Evolutionary conservation across 2,797 vertebrate species (phyloP).

Genomic region (Spinus olivaceus): DNA sequence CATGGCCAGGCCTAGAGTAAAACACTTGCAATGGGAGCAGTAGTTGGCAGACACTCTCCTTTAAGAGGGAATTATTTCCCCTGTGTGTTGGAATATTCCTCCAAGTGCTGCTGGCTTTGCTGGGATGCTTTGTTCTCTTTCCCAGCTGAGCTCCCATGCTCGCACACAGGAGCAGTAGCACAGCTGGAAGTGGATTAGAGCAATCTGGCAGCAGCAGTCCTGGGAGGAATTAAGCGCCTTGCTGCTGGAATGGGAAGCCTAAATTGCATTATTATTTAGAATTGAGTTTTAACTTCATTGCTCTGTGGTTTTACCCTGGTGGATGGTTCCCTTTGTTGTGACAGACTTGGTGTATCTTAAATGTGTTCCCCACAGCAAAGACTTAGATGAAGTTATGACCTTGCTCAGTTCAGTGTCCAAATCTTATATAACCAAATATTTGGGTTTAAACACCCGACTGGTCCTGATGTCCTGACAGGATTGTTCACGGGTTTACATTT

Average conservation of each 20-base stretch:
- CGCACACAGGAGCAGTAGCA: conserved; percentile 21
- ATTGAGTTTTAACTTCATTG: conserved; percentile 32
- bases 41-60: conserved; percentile 14
- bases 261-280: conserved; percentile 52
- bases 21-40: not conserved
- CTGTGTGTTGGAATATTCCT: conserved; percentile 56
- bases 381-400: not conserved
- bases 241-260: conserved; percentile 34
- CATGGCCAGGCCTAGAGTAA: not conserved
- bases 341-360: not conserved
- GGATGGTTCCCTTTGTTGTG: not conserved
- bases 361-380: not conserved
- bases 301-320: not conserved
- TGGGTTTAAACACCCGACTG: not conserved
- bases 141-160: conserved; percentile 43
- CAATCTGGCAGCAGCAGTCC: conserved; percentile 49
- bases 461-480: not conserved
- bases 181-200: conserved; percentile 63
- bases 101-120: conserved; percentile 57
- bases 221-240: conserved; percentile 50
- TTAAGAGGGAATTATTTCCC: conserved; percentile 47
- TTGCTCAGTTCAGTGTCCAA: not conserved
- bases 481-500: not conserved
- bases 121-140: conserved; percentile 63
- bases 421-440: not conserved